Percentiles rank a stretch among this genome's conserved stretches.
These are phyloP conservation scores for Phengaris alcon DNA, from an alignment of 2,888 invertebrate genomes.

Conservation along the genomic window DNA sequence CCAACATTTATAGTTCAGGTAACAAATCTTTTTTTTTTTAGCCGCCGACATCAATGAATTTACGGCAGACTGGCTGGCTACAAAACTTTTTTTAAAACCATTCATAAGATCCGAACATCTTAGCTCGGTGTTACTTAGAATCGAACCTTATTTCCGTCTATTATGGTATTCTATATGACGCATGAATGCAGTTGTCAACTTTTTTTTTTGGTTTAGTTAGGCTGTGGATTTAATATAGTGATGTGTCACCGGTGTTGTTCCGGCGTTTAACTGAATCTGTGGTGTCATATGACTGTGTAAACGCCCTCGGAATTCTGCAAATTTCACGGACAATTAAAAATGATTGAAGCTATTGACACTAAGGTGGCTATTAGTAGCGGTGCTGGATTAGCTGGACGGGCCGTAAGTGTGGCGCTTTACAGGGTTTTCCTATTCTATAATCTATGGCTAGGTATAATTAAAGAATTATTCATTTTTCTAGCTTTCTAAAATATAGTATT, in stretches of 20 bases:
- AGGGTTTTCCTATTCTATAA: too few relatives aligned
- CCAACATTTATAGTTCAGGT: slow-evolving; percentile 10
- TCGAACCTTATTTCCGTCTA: slow-evolving; percentile 26
- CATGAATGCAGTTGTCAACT: background rate
- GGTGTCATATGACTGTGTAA: slow-evolving; percentile 34
- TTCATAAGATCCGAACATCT: slow-evolving; percentile 51
- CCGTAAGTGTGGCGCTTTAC: too few relatives aligned
- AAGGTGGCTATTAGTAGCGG: too few relatives aligned
- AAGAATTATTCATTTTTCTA: too few relatives aligned
- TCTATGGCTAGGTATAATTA: too few relatives aligned
- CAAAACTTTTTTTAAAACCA: slow-evolving; percentile 63
- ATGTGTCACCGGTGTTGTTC: slow-evolving; percentile 41
- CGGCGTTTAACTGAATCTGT: slow-evolving; percentile 40
- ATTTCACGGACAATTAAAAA: slow-evolving; percentile 25
- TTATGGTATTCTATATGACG: background rate
- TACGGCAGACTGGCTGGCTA: slow-evolving; percentile 73
- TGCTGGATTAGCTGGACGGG: too few relatives aligned
- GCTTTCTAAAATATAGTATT: too few relatives aligned
- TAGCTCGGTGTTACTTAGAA: background rate
- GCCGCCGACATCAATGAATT: slow-evolving; percentile 62
- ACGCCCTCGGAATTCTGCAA: slow-evolving; percentile 29
- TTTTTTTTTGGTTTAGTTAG: slow-evolving; percentile 39
- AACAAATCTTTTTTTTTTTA: slow-evolving; percentile 49
- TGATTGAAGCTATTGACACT: background rate
- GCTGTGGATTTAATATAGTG: slow-evolving; percentile 40